Conservation (phyloP, 1,140 invertebrate genomes). For the Drosophila sturtevanti region DNA sequence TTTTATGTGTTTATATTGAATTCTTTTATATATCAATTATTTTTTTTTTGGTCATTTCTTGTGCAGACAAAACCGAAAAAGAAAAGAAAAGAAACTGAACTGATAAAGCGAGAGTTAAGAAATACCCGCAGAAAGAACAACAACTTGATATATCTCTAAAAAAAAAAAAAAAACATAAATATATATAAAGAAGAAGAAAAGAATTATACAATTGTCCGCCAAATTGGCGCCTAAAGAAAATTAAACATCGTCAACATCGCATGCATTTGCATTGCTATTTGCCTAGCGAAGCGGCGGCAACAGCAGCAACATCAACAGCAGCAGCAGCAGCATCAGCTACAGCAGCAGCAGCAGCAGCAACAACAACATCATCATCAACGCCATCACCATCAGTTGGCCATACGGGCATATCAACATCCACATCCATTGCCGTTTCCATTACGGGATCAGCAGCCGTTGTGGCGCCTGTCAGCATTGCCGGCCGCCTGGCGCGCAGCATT, state of each 20-base stretch:
- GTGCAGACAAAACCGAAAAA: not conserved
- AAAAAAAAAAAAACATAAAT: not conserved
- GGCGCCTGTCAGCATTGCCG: conserved; percentile 53
- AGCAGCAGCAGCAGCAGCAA: conserved; percentile 6
- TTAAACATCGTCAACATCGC: conserved; percentile 32
- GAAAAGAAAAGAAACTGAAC: not conserved
- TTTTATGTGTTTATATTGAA: not conserved
- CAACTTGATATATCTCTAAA: not conserved
- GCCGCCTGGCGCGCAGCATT: conserved; percentile 42
- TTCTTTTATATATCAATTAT: not conserved
- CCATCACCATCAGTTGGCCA: conserved; percentile 8
- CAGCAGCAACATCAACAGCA: conserved; percentile 33
- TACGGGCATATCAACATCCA: conserved; percentile 24
- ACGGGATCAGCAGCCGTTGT: conserved; percentile 36
- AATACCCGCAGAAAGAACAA: not conserved
- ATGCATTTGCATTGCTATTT: conserved; percentile 68
- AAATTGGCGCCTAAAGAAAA: conserved; percentile 30
- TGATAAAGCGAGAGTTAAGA: not conserved
- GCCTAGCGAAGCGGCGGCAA: conserved; percentile 42
- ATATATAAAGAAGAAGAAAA: no score
- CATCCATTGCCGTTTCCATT: conserved; percentile 9
- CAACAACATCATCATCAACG: conserved; percentile 16
- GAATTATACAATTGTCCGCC: conserved; percentile 1
- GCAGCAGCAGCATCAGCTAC: not conserved
- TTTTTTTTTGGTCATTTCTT: no score